Conservation (phyloP, 92 coral and sea anemone genomes). For the Epizoanthus stellaris region DNA sequence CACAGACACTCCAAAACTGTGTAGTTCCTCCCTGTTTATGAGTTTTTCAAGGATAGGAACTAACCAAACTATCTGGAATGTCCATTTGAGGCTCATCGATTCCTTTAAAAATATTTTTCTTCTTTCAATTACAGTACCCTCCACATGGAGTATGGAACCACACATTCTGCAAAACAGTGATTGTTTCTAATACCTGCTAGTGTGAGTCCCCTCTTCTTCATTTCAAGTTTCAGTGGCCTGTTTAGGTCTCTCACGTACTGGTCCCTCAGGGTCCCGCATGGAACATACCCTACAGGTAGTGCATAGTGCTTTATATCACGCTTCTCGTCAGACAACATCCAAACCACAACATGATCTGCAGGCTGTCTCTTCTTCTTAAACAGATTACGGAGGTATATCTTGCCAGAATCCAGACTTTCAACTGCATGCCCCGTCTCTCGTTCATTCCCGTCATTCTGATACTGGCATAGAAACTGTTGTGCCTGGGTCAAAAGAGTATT, state of each 20-base stretch:
- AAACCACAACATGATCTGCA: constrained; percentile 43
- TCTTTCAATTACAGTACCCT: no score
- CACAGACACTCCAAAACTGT: no score
- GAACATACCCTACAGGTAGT: constrained; percentile 39
- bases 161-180: no score
- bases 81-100: no score
- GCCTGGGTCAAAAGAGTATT: constrained; percentile 24
- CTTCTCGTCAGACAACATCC: constrained; percentile 46
- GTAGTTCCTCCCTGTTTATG: no score
- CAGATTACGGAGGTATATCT: constrained; percentile 23
- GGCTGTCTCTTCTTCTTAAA: constrained; percentile 42
- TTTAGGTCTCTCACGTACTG: constrained; percentile 38
- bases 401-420: background rate
- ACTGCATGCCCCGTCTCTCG: no score
- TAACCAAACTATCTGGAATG: no score
- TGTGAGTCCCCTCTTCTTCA: constrained; percentile 26
- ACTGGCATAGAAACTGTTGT: constrained; percentile 7
- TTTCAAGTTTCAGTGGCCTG: constrained; percentile 29
- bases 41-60: no score
- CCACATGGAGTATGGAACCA: no score
- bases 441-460: background rate
- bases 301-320: constrained; percentile 37
- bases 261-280: constrained; percentile 29
- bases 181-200: constrained; percentile 18
- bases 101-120: no score